These are phyloP conservation scores for Pyrochroa serraticornis DNA, from an alignment of 2,888 invertebrate species.

Conservation along the genomic window DNA sequence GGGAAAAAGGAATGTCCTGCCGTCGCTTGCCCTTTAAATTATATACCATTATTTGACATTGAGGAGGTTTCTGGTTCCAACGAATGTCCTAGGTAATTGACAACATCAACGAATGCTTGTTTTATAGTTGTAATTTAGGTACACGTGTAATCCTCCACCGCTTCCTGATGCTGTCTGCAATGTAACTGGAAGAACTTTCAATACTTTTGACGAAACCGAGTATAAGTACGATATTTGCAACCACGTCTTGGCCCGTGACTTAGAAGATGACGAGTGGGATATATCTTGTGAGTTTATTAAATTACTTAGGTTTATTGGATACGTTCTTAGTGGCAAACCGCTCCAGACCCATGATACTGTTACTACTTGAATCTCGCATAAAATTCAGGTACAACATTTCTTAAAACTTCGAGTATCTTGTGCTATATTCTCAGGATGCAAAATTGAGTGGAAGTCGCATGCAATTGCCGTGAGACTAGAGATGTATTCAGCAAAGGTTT, in stretches of 20 bases:
- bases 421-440: too few relatives aligned
- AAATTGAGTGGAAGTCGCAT: too few relatives aligned
- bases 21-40: constrained; percentile 61
- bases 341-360: too few relatives aligned
- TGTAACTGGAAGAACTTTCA: constrained; percentile 77
- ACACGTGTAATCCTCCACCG: constrained; percentile 69
- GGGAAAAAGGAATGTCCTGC: constrained; percentile 46
- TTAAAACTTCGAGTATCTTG: too few relatives aligned
- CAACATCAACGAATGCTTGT: neutral
- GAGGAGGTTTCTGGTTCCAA: constrained; percentile 30
- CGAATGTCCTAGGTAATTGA: constrained; percentile 51
- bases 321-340: too few relatives aligned
- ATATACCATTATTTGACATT: constrained; percentile 36
- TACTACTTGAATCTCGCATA: too few relatives aligned
- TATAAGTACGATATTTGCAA: constrained; percentile 83
- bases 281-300: constrained; percentile 71
- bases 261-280: constrained; percentile 70
- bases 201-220: constrained; percentile 79
- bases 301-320: too few relatives aligned
- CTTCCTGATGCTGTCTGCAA: constrained; percentile 71
- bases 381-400: too few relatives aligned
- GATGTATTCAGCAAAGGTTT: too few relatives aligned
- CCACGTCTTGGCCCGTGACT: constrained; percentile 77
- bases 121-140: constrained; percentile 42
- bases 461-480: too few relatives aligned